Percentiles rank a stretch among this genome's conserved stretches.
Evolutionary conservation across 92 coral and sea anemone species (phyloP).

Genomic region (Micromussa lordhowensis): DNA sequence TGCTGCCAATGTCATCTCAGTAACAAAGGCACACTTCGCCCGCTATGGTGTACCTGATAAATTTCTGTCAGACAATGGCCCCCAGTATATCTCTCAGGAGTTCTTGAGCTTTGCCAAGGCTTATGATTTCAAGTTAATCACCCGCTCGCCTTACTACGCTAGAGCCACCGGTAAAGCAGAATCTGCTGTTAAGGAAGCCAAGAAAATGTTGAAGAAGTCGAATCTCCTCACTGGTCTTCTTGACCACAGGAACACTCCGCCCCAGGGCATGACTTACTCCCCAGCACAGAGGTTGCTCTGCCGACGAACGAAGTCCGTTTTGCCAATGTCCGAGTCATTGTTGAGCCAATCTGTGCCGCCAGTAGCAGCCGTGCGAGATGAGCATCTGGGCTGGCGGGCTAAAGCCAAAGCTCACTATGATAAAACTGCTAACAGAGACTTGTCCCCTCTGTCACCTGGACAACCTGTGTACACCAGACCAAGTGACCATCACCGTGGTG

Average conservation of each 20-base stretch:
- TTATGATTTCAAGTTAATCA: conserved; percentile 34
- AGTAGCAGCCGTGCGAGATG: neutral
- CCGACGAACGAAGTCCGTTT: too few species aligned
- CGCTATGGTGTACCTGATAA: too few species aligned
- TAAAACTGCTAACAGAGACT: neutral
- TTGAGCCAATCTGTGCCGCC: too few species aligned
- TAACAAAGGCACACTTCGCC: conserved; percentile 5
- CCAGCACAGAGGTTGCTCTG: too few species aligned
- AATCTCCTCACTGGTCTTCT: too few species aligned
- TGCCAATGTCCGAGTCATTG: too few species aligned
- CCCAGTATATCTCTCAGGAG: neutral
- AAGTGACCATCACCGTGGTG: neutral
- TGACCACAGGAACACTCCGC: too few species aligned
- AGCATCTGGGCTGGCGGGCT: conserved; percentile 4
- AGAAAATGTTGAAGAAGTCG: neutral
- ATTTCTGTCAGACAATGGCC: too few species aligned
- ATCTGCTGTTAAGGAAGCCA: neutral
- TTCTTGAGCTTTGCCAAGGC: conserved; percentile 26
- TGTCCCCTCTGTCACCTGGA: neutral
- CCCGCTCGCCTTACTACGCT: conserved; percentile 33
- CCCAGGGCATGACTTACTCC: too few species aligned
- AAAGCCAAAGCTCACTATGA: too few species aligned
- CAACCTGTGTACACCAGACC: too few species aligned
- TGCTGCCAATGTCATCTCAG: conserved; percentile 42
- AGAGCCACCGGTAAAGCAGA: conserved; percentile 16